Conservation (phyloP, 1,140 invertebrate genomes). For the Melanaphis sacchari region DNA sequence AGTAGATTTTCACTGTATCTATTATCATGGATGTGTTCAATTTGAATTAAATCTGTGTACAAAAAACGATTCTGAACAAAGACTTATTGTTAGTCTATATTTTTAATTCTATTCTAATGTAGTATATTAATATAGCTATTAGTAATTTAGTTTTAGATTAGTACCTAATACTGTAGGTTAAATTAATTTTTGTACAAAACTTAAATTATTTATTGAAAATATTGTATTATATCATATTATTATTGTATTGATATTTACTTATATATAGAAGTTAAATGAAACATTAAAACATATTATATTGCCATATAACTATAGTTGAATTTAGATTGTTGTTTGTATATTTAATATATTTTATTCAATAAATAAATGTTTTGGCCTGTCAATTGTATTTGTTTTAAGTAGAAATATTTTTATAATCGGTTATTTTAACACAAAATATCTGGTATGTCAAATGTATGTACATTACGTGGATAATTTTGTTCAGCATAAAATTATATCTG, state of each 20-base stretch:
- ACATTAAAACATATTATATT: not conserved
- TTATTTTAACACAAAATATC: not conserved
- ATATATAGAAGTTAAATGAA: not conserved
- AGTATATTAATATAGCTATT: no score
- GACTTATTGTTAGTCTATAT: no score
- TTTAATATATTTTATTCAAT: conserved; percentile 9
- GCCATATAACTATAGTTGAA: not conserved
- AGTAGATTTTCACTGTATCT: no score
- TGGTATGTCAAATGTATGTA: not conserved
- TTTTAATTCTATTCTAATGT: no score
- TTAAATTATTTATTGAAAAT: no score
- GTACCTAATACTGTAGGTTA: no score
- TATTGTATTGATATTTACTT: no score
- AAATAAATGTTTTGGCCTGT: not conserved
- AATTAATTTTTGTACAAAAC: no score
- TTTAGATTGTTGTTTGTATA: not conserved
- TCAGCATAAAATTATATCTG: not conserved
- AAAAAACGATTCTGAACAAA: no score
- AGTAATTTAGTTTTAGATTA: no score
- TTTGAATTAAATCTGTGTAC: not conserved
- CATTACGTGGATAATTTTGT: not conserved
- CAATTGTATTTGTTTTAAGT: not conserved
- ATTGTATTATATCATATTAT: no score
- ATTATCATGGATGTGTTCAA: not conserved
- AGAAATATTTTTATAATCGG: not conserved